phyloP scores from a whole-genome alignment of 2,888 invertebrate genomes.

The Ferrisia virgata region DNA sequence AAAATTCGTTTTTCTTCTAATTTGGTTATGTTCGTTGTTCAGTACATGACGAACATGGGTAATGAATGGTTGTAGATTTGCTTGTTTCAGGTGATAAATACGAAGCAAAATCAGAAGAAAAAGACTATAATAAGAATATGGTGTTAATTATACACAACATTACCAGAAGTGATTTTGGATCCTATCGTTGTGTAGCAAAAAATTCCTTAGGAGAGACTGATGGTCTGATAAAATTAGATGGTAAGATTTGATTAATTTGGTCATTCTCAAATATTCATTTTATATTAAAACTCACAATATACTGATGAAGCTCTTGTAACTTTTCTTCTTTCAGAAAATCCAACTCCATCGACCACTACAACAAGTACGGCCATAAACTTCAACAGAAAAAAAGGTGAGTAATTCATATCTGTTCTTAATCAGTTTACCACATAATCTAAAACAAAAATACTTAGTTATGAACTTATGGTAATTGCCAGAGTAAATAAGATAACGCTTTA shows the following conservation, averaged over 20 bases:
- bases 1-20: background rate
- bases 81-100: constrained; percentile 75
- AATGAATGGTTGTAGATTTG: constrained; percentile 49
- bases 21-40: no score
- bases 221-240: constrained; percentile 83
- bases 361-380: background rate
- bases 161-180: constrained; percentile 75
- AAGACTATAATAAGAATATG: constrained; percentile 86
- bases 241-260: no score
- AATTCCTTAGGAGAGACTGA: constrained; percentile 88
- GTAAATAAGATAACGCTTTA: no score
- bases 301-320: background rate
- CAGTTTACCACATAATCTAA: no score
- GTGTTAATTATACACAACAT: constrained; percentile 82
- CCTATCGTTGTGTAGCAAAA: constrained; percentile 87
- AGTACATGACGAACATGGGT: constrained; percentile 29
- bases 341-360: constrained; percentile 35
- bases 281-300: no score
- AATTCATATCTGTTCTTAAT: background rate
- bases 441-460: no score
- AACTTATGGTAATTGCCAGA: no score
- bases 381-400: constrained; percentile 39
- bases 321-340: constrained; percentile 27
- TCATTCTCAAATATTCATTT: no score
- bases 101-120: constrained; percentile 77